Conservation (phyloP, 2,797 vertebrate species). For the Megaceryle alcyon region DNA sequence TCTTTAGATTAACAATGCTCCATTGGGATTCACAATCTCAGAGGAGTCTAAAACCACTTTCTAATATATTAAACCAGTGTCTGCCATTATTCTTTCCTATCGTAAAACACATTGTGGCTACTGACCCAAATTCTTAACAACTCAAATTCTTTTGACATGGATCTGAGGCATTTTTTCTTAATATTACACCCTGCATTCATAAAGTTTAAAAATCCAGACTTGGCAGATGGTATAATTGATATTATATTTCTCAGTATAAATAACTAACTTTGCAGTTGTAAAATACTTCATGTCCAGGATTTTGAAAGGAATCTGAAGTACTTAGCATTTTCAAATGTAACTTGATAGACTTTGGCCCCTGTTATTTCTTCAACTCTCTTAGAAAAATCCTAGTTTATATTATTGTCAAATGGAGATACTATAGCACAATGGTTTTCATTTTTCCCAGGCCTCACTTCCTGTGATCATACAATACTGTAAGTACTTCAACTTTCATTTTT, state of each 20-base stretch:
- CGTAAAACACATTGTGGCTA: not conserved
- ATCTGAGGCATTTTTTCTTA: not conserved
- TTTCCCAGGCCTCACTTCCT: not conserved
- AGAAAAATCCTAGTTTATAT: not conserved
- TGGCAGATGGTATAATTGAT: not conserved
- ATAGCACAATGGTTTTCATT: not conserved
- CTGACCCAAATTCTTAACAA: not conserved
- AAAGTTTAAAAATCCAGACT: not conserved
- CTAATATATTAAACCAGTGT: not conserved
- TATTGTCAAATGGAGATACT: not conserved
- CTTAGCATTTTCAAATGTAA: not conserved
- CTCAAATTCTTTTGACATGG: not conserved
- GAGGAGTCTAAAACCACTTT: slow-evolving; percentile 1
- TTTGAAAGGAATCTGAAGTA: not conserved
- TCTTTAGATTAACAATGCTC: slow-evolving; percentile 34
- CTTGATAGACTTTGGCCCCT: accelerated
- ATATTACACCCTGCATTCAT: not conserved
- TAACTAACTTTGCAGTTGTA: not conserved
- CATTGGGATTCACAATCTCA: not conserved
- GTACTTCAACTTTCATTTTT: not conserved
- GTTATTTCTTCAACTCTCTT: not conserved
- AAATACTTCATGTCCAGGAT: not conserved
- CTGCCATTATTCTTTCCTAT: not conserved
- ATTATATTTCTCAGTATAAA: not conserved
- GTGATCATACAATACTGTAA: not conserved